Base-by-base conservation (phyloP, 2,113 vertebrate genomes). In the Emydura subglobosa region DNA sequence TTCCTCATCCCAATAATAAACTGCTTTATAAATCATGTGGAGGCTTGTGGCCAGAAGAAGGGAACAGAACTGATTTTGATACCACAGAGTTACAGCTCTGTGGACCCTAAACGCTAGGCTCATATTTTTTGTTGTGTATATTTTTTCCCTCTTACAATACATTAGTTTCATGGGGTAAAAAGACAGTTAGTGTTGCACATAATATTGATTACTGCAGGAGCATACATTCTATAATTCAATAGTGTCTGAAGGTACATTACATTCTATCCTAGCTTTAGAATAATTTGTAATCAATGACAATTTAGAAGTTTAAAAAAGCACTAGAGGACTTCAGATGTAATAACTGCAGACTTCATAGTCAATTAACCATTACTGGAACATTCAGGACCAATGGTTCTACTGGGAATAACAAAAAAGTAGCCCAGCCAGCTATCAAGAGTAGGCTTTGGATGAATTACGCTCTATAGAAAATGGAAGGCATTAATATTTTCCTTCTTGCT, bases 21-120 rank as follows among this genome's bases (percentile, higher is more conserved):
- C 39, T 72, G 27, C 24, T 93, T 94, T 94, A 85, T 96, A 85
- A 95, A 92, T 92, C 51, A 65, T 17, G 12, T 0, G 86, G 44
- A 74, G 12, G 10, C 9, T 86, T 93, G 49, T 78, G 19, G n/a
- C 4, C 47, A 74, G 59, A 86, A 85, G 51, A 91, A 47, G 83
- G 34, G 31, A 21, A 29, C 0, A 34, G 61, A 79, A 81, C 44
- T 85, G 54, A 54, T 54, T 87, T 87, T 86, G 49, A 90, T 95
- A 78, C 16, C 1, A 4, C 80, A 68, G 14, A 82, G 2, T 42
- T 7, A 39, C 19, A 65, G n/a, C 0, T 3, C 59, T 51, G 42
- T 0, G 0, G 59, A 44, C 31, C 10, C 14, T 65, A 50, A 44
- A 55, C 8, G 7, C 6, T 4, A 8, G 1, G 44, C 1, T 1